Evolutionary conservation across 2,797 vertebrate genomes (phyloP), one percentile per base, ranked within the genome.

Genomic region (Artibeus lituratus): DNA sequence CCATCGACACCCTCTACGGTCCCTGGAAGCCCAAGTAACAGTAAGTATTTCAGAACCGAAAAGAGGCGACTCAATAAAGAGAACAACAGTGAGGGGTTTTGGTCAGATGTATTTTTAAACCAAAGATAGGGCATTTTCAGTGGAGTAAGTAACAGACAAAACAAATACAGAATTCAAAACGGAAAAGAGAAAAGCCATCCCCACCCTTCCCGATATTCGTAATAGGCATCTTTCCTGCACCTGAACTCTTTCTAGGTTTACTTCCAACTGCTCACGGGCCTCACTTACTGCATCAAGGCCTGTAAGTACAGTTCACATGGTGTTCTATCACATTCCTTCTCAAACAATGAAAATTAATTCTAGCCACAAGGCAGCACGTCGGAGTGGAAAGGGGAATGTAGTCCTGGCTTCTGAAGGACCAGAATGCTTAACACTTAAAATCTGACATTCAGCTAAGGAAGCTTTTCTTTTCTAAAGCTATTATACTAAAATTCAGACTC

Each of bases 61-160:
- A 78, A 74, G 74, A 77, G 37, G 70, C 49, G 22, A 84, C 55
- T 32, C 5, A 1, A 1, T 85, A 35, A 29, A 85, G 78, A 85
- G 44, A 94, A 80, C 59, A 47, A 80, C 59, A 42, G 67, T 39
- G 35, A n/a, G 5, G 55, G 9, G 3, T 73, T 70, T 73, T 69
- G 24, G 57, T 87, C 69, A 90, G 91, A 82, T 72, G 15, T 44
- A 92, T 91, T 93, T 96, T 96, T 93, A 86, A 95, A 87, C 37
- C n/a, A 96, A 96, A 93, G 57, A 94, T 44, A 10, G 0, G 51
- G 69, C 67, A 94, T 78, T 95, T 90, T 82, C 74, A 83, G 83
- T 70, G 57, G 62, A 91, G 76, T 91, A 89, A n/a, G n/a, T n/a
- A n/a, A 81, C 80, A 65, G 80, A 88, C 22, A 74, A 87, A 77